phyloP scores from a whole-genome alignment of 1,140 invertebrate species.

The Coptotermes formosanus region DNA sequence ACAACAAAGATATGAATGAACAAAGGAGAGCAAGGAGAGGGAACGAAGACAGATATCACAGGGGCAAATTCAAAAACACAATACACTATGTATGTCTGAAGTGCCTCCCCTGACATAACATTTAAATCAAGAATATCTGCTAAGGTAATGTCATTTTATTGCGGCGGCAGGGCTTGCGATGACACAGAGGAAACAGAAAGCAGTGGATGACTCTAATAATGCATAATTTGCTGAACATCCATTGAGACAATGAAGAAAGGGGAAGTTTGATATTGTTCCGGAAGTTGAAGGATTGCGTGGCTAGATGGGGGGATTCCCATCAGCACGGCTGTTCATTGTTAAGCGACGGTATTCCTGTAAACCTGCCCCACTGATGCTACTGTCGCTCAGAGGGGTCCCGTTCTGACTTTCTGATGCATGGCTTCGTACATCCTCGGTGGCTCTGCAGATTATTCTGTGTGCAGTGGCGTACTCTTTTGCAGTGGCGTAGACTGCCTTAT shows the following conservation, averaged over 20 bases:
- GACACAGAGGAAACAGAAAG: neutral
- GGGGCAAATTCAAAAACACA: too few relatives aligned
- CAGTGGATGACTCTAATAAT: neutral
- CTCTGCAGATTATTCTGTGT: neutral
- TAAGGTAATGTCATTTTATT: neutral
- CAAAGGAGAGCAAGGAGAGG: too few relatives aligned
- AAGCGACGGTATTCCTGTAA: neutral
- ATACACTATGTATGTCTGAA: too few relatives aligned
- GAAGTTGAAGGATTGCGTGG: neutral
- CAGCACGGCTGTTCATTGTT: neutral
- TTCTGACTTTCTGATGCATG: neutral
- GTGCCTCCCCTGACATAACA: too few relatives aligned
- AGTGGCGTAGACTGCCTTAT: too few relatives aligned
- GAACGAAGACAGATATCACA: too few relatives aligned
- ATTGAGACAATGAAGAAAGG: neutral
- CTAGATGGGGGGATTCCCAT: neutral
- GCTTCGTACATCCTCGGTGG: neutral
- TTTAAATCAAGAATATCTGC: neutral
- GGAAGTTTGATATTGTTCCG: conserved; percentile 12
- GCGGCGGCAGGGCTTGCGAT: neutral
- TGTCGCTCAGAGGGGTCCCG: neutral
- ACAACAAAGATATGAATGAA: too few relatives aligned
- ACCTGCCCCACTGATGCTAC: neutral
- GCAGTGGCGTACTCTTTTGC: too few relatives aligned
- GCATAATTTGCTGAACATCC: conserved; percentile 2